phyloP scores from a whole-genome alignment of 2,113 vertebrate species.

The Calypte anna region DNA sequence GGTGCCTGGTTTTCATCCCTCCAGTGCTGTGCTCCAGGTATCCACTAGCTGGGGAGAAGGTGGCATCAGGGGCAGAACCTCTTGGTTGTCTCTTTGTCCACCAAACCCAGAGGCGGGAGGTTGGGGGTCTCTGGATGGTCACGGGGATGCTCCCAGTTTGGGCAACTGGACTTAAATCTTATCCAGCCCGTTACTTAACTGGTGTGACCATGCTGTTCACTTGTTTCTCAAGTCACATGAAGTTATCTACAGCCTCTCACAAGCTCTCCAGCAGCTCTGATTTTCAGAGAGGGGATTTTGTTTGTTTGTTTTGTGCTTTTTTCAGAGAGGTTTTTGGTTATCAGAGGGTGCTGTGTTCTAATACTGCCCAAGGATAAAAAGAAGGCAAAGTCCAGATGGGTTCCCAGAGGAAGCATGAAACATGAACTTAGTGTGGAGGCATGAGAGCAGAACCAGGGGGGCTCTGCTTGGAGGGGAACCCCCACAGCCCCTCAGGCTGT shows the following conservation, averaged over 20 bases:
- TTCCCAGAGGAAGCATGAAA: rapidly evolving
- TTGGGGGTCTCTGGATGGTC: not conserved
- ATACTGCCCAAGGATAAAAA: rapidly evolving
- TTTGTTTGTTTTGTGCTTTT: too few relatives aligned
- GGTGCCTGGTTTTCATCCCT: not conserved
- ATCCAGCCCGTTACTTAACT: not conserved
- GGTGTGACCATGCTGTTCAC: rapidly evolving
- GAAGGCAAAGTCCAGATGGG: not conserved
- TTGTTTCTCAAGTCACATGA: not conserved
- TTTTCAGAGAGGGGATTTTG: too few relatives aligned
- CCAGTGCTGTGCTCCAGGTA: rapidly evolving
- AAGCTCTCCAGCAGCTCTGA: not conserved
- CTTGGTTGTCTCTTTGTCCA: too few relatives aligned
- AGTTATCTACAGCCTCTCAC: not conserved
- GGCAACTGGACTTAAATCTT: not conserved
- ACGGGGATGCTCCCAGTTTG: not conserved
- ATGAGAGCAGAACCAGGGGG: rapidly evolving
- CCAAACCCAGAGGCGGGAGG: not conserved
- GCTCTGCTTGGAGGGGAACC: rapidly evolving
- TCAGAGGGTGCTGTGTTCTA: too few relatives aligned
- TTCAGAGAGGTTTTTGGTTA: not conserved
- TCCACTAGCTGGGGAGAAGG: not conserved
- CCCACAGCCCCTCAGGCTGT: rapidly evolving
- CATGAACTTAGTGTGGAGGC: rapidly evolving
- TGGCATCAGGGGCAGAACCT: not conserved